Evolutionary conservation across 2,113 vertebrate species (phyloP), one percentile per base, ranked within the genome.

Genomic region (Pelobates fuscus): DNA sequence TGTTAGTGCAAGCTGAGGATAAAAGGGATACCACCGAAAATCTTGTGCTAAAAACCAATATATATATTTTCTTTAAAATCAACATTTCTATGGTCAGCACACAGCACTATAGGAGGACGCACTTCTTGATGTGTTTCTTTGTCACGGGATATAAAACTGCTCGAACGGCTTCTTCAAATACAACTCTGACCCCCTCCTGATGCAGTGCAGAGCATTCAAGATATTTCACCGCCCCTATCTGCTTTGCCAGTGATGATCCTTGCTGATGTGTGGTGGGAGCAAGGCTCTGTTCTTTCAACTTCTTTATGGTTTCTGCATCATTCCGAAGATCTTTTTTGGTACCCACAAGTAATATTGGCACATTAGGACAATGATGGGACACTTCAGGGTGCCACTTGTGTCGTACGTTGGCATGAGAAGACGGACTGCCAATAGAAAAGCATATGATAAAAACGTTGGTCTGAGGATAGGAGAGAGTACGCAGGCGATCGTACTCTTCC

Each of bases 321-420:
- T 79, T 86, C 54, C 94, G 89, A 82, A 98, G 91, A 88, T 98
- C 95, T 76, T 86, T 91, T 87, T 97, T 97, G 23, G 94, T 96
- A 84, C 95, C 96, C 73, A 98, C 96, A 11, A 97, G 84, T 55
- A 98, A 88, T 68, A 97, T 89, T 23, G 95, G 95, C 70, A 97
- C 94, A 0, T 90, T 95, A 37, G 95, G 95, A 84, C 96, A 98
- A 83, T 96, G 95, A 84, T 96, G 95, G 23, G 93, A 95, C 67
- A 96, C 94, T 80, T 98, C 96, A 0, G 94, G 94, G 78, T 98
- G 93, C 95, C 95, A 96, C 81, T 98, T 98, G 90, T 95, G 94
- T 79, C 94, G 89, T 2, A 98, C 94, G 0, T 96, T 98, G 61
- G 94, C 96, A 2, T 95, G 92, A 27, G 95, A 97, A 0, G 94